Base-by-base conservation (phyloP, 1,140 invertebrate genomes). In the Asbolus verrucosus region DNA sequence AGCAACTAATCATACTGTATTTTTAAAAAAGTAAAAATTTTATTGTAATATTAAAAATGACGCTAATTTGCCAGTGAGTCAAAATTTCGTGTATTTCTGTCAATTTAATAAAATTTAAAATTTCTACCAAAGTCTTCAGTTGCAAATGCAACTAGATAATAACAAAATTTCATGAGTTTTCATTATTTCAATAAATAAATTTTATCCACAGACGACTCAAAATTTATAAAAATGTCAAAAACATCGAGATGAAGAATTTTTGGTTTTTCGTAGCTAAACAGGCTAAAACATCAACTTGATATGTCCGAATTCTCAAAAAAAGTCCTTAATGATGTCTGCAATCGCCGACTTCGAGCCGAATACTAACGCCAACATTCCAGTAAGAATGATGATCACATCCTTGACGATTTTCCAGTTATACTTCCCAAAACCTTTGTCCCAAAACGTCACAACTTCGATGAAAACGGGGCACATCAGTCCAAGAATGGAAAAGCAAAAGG, bases 401-500 rank as follows among this genome's bases (percentile, higher is more conserved):
- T 95, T 94, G 81, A 89, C 85, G 1, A 91, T 82, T n/a, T 92
- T 85, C 87, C 88, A 93, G 60, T 92, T 87, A 54, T 77, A 85
- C 2, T 81, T 81, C 5, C 91, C 91, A 38, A 91, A 91, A 6
- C 91, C 92, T 60, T 87, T 85, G 14, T 93, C 88, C 90, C 90
- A 93, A 74, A 86, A 92, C 0, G 89, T 91, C 9, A 95, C 84
- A 2, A 93, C 86, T 83, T 98, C 94, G 19, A 98, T 91, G 31
- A 95, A 82, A 0, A 94, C 92, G 4, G 97, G 97, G 67, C 96
- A 89, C 13, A 98, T 90, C 1, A 99, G 87, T 14, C 96, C 96
- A 6, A 99, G 86, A 72, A 97, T 90, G 11, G 94, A 96, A 78
- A 97, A 97, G 76, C 94, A 95, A 76, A 98, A 91, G 5, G 97